Conservation (phyloP, 1,140 invertebrate species). For the Drosophila miranda region DNA sequence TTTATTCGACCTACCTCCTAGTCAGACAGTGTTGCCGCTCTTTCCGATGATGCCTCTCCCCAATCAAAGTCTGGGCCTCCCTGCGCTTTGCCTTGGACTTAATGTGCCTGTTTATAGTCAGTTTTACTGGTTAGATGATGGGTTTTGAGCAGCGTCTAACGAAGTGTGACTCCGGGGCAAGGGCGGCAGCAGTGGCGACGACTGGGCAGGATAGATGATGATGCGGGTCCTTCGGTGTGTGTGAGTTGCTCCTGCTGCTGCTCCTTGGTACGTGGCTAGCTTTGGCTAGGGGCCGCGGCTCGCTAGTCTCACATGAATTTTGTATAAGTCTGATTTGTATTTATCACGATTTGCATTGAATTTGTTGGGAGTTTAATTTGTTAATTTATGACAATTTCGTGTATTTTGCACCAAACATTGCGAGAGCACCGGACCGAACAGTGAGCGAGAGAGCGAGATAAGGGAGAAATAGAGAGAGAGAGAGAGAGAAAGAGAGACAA, state of each 20-base stretch:
- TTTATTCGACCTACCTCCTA: constrained; percentile 40
- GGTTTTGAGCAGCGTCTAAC: constrained; percentile 41
- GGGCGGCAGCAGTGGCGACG: constrained; percentile 20
- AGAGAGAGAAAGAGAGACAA: constrained; percentile 7
- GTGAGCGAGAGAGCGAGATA: constrained; percentile 3
- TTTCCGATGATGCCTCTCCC: constrained; percentile 9
- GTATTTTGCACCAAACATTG: constrained; percentile 14
- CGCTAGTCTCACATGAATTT: constrained; percentile 59
- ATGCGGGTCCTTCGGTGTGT: constrained; percentile 24
- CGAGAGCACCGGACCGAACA: constrained; percentile 3
- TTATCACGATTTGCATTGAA: background rate
- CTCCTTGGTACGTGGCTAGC: constrained; percentile 21
- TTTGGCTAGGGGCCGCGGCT: constrained; percentile 49
- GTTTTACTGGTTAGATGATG: constrained; percentile 41
- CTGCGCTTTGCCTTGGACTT: constrained; percentile 25
- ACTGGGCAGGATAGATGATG: constrained; percentile 39
- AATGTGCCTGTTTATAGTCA: constrained; percentile 31
- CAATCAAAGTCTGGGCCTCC: constrained; percentile 13
- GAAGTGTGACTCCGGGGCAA: constrained; percentile 39
- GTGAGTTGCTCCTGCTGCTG: constrained; percentile 27
- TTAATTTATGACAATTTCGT: constrained; percentile 21
- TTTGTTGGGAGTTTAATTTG: background rate
- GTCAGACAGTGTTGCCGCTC: constrained; percentile 55
- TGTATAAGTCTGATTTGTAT: constrained; percentile 29
- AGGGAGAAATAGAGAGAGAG: constrained; percentile 16